A percentile compares a stretch with the other conserved stretches of the same genome.
These are phyloP conservation scores for Colletes gigas DNA, from an alignment of 1,140 invertebrate species.

Conservation along the genomic window DNA sequence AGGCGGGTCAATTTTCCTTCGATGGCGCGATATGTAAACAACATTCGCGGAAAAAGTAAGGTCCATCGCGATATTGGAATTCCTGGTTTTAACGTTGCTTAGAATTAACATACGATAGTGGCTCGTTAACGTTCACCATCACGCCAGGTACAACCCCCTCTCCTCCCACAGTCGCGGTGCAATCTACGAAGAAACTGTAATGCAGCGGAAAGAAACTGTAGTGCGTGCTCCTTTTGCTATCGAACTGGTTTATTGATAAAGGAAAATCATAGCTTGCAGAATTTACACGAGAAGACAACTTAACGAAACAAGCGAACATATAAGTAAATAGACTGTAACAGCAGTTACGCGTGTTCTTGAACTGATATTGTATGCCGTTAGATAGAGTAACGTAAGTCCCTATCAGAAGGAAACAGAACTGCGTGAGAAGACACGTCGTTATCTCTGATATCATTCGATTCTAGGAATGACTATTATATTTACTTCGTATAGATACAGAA, in stretches of 20 bases:
- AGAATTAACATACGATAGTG: slow-evolving; percentile 54
- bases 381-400: slow-evolving; percentile 57
- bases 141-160: background rate
- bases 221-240: slow-evolving; percentile 28
- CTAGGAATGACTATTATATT: slow-evolving; percentile 65
- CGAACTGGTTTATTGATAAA: slow-evolving; percentile 65
- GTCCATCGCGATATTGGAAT: slow-evolving; percentile 27
- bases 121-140: slow-evolving; percentile 54
- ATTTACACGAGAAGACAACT: slow-evolving; percentile 11
- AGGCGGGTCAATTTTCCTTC: background rate
- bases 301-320: slow-evolving; percentile 27
- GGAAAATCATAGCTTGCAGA: slow-evolving; percentile 36
- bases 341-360: slow-evolving; percentile 9
- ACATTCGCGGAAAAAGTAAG: slow-evolving; percentile 5
- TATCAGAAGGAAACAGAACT: slow-evolving; percentile 43
- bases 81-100: slow-evolving; percentile 18
- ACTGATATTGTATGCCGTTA: slow-evolving; percentile 36
- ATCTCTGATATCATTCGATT: slow-evolving; percentile 55
- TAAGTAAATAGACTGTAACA: slow-evolving; percentile 30
- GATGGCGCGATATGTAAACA: slow-evolving; percentile 34
- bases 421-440: slow-evolving; percentile 35
- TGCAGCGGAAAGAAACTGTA: slow-evolving; percentile 18
- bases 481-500: slow-evolving; percentile 47
- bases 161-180: slow-evolving; percentile 19
- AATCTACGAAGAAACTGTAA: slow-evolving; percentile 46